Percentiles rank a stretch among this genome's conserved stretches.
phyloP scores from a whole-genome alignment of 2,113 vertebrate species.

The Cyanoliseus patagonus region DNA sequence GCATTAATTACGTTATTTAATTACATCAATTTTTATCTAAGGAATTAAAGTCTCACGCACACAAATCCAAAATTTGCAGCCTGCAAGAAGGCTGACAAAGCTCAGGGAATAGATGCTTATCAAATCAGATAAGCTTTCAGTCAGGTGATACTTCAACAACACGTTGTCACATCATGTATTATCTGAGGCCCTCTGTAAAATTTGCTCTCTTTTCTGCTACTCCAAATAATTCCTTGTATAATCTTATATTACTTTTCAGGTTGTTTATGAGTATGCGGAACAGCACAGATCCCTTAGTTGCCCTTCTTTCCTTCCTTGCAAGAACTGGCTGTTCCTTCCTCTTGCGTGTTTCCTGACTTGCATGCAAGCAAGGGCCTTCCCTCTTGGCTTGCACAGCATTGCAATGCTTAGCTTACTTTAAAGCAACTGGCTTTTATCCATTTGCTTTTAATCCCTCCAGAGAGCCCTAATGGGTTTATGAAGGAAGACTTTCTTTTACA shows the following conservation, averaged over 20 bases:
- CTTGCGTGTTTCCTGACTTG: not conserved
- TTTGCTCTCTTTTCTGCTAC: rapidly evolving
- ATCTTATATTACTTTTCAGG: not conserved
- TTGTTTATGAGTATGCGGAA: not conserved
- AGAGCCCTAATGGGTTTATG: not conserved
- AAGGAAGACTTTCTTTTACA: not conserved
- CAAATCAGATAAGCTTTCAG: not conserved
- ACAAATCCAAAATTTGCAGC: not conserved
- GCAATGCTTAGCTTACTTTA: not conserved
- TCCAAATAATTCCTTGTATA: not conserved
- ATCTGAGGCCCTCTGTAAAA: not conserved
- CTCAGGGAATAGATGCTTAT: not conserved
- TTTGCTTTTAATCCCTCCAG: not conserved
- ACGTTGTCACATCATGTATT: not conserved
- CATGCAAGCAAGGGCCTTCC: not conserved
- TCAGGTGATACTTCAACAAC: not conserved
- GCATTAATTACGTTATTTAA: not conserved
- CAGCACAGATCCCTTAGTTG: not conserved
- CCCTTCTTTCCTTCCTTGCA: not conserved
- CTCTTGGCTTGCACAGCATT: not conserved
- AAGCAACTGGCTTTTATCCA: not conserved
- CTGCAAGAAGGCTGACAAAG: not conserved
- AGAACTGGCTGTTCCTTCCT: not conserved
- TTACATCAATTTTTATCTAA: not conserved
- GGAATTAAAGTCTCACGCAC: not conserved